Evolutionary conservation across 1,140 invertebrate species (phyloP).

Genomic region (Lasioglossum albipes): DNA sequence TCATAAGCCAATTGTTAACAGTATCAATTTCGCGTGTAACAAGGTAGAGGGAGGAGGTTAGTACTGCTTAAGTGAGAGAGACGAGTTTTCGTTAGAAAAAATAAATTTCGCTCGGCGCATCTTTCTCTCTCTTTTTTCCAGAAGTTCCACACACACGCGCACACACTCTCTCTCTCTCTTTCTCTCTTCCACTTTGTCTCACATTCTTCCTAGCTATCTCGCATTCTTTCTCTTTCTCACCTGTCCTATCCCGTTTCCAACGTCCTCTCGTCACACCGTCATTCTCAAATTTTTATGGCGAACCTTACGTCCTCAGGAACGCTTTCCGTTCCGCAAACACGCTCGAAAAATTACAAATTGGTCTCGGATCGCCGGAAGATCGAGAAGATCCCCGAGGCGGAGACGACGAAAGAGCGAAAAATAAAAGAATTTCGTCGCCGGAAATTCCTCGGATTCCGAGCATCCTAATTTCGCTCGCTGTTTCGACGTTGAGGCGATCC

Average conservation of each 20-base stretch:
- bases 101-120: slow-evolving; percentile 67
- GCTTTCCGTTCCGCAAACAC: too few relatives aligned
- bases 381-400: neutral
- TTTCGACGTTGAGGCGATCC: neutral
- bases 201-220: neutral
- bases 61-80: slow-evolving; percentile 54
- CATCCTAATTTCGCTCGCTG: too few relatives aligned
- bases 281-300: too few relatives aligned
- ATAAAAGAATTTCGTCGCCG: too few relatives aligned
- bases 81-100: slow-evolving; percentile 77
- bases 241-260: too few relatives aligned
- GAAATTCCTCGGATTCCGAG: too few relatives aligned
- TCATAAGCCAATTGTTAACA: slow-evolving; percentile 73
- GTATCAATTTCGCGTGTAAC: slow-evolving; percentile 74
- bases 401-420: too few relatives aligned
- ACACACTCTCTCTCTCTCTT: slow-evolving; percentile 45
- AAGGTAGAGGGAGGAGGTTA: slow-evolving; percentile 66
- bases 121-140: slow-evolving; percentile 25
- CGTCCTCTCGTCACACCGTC: too few relatives aligned
- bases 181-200: slow-evolving; percentile 46
- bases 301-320: too few relatives aligned
- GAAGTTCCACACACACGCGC: slow-evolving; percentile 18
- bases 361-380: too few relatives aligned
- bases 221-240: neutral
- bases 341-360: too few relatives aligned